Evolutionary conservation across 2,113 vertebrate genomes (phyloP), one percentile per base, ranked within the genome.

Genomic region (Paratilapia polleni): DNA sequence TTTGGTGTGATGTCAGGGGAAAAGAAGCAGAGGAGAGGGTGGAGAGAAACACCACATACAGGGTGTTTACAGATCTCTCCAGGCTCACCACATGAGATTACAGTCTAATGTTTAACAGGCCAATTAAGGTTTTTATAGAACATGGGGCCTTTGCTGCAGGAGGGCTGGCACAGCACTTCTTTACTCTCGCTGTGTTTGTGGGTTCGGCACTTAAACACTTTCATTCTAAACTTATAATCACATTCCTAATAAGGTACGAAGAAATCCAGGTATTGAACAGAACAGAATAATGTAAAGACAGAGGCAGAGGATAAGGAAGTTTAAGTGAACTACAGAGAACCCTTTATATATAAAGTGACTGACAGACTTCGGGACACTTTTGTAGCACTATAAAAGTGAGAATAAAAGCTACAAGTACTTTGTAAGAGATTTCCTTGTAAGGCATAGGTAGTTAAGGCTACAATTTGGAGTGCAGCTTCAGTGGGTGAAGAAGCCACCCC

Each of bases 91-190:
- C 93, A 91, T 80, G 85, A 89, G 88, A 93, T 94, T 92, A 91
- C 85, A 92, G 87, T 83, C 57, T 87, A 81, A 91, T 88, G 92
- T 91, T 93, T 93, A 92, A 94, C 89, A 92, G 80, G 87, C 90
- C 90, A 92, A 94, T 93, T 94, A 93, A 91, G 87, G 80, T 49
- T 92, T 94, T 94, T 92, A 94, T 94, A 77, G 93, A 92, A 88
- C 73, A 28, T 38, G 66, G 78, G 64, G 76, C 76, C 79, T 89
- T 88, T 84, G 78, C 77, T 83, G 56, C 63, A 87, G 73, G 82
- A 90, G 81, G 79, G 78, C 74, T 86, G 83, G 86, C 80, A 88
- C 54, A 31, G 41, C 41, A 31, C 77, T 82, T 64, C 81, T 83
- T 49, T 63, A 47, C 54, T 70, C 78, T 47, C 31, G 78, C 62